Conservation (phyloP, 2,113 vertebrate genomes). For the Corapipo altera region DNA sequence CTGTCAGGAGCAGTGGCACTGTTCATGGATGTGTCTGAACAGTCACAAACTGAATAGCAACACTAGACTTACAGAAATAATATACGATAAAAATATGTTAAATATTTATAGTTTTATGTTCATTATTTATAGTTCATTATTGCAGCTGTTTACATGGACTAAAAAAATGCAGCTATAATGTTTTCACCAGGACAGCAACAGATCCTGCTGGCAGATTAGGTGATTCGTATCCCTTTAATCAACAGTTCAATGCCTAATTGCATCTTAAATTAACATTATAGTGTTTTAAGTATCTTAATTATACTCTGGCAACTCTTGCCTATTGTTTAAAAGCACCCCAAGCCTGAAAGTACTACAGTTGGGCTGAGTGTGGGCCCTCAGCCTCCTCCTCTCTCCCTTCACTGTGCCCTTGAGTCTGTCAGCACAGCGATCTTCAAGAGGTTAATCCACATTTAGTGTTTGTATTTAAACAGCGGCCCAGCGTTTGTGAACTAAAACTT, state of each 20-base stretch:
- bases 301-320: background rate
- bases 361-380: background rate
- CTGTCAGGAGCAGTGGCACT: accelerated
- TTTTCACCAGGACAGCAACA: background rate
- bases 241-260: background rate
- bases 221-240: background rate
- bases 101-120: background rate
- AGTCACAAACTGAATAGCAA: background rate
- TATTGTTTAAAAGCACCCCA: background rate
- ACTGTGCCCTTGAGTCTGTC: accelerated
- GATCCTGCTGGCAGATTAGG: background rate
- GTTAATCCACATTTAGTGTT: background rate
- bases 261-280: background rate
- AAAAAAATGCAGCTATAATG: background rate
- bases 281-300: background rate
- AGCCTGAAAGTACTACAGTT: accelerated
- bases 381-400: background rate
- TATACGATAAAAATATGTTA: background rate
- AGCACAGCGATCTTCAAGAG: background rate
- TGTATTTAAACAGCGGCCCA: background rate
- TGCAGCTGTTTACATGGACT: background rate
- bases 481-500: background rate
- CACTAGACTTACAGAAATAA: background rate
- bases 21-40: no score
- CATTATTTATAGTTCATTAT: background rate